Percentiles rank a stretch among this genome's conserved stretches.
Conservation (phyloP, 2,888 invertebrate species). For the Graphium colonna region DNA sequence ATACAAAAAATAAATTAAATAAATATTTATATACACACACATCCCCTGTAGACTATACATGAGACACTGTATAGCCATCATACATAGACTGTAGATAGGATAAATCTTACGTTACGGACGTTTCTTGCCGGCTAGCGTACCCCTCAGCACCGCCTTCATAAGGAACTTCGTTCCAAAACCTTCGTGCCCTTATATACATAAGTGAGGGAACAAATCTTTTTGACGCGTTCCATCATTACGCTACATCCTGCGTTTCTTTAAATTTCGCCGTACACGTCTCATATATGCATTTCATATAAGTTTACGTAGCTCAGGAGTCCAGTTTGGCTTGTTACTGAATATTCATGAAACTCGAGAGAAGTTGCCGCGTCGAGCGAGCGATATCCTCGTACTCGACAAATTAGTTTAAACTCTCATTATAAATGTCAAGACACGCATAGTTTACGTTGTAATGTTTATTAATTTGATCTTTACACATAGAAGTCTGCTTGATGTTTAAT, state of each 20-base stretch:
- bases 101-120: too few relatives aligned
- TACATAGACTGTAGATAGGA: too few relatives aligned
- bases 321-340: constrained; percentile 34
- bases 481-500: neutral
- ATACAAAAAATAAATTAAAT: too few relatives aligned
- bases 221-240: neutral
- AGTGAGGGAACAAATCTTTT: too few relatives aligned
- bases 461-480: constrained; percentile 16
- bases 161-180: too few relatives aligned
- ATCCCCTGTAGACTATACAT: too few relatives aligned
- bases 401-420: constrained; percentile 29
- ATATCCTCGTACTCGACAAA: constrained; percentile 33
- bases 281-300: constrained; percentile 35
- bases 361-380: constrained; percentile 27
- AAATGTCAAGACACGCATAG: constrained; percentile 15
- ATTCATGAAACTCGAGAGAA: constrained; percentile 38
- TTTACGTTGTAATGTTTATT: constrained; percentile 18
- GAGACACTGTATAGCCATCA: too few relatives aligned
- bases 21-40: too few relatives aligned
- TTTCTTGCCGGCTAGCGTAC: too few relatives aligned
- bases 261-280: constrained; percentile 21
- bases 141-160: too few relatives aligned
- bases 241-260: neutral
- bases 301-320: constrained; percentile 32
- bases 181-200: too few relatives aligned